Evolutionary conservation across 2,888 invertebrate species (phyloP).

Genomic region (Lochmaea crataegi): DNA sequence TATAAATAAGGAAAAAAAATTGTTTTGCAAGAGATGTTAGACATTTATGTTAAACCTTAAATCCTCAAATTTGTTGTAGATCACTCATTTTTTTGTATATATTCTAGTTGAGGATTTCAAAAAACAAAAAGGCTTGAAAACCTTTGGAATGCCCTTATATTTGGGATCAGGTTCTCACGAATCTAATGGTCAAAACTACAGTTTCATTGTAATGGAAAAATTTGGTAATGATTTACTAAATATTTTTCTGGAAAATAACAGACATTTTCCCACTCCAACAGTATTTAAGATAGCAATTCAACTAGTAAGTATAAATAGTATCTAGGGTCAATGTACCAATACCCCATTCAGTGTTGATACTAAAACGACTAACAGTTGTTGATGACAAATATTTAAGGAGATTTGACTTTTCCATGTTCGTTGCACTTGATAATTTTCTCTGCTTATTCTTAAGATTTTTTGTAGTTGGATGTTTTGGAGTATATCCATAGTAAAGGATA

Average conservation of each 20-base stretch:
- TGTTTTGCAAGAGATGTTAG: neutral
- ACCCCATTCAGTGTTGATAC: neutral
- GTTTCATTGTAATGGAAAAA: constrained; percentile 90
- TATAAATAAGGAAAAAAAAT: too few relatives aligned
- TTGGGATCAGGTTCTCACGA: constrained; percentile 87
- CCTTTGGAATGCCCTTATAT: constrained; percentile 87
- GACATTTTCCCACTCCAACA: constrained; percentile 66
- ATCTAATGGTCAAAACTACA: constrained; percentile 79
- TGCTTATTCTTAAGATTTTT: constrained; percentile 44
- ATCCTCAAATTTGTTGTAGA: neutral
- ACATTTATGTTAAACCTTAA: too few relatives aligned
- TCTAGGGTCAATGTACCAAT: too few relatives aligned
- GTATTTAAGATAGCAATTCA: constrained; percentile 31
- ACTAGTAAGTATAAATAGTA: constrained; percentile 18
- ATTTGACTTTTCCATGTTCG: too few relatives aligned
- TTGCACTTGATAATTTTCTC: too few relatives aligned
- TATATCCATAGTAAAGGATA: constrained; percentile 92
- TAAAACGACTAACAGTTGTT: neutral
- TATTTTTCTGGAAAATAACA: constrained; percentile 75
- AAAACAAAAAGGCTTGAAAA: constrained; percentile 73
- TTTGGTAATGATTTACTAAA: constrained; percentile 90
- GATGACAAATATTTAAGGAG: too few relatives aligned
- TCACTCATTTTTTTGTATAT: constrained; percentile 1
- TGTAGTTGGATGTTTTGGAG: constrained; percentile 87
- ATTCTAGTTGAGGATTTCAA: constrained; percentile 77